Evolutionary conservation across 2,113 vertebrate genomes (phyloP), one percentile per base, ranked within the genome.

Genomic region (Ceyx melanurus): DNA sequence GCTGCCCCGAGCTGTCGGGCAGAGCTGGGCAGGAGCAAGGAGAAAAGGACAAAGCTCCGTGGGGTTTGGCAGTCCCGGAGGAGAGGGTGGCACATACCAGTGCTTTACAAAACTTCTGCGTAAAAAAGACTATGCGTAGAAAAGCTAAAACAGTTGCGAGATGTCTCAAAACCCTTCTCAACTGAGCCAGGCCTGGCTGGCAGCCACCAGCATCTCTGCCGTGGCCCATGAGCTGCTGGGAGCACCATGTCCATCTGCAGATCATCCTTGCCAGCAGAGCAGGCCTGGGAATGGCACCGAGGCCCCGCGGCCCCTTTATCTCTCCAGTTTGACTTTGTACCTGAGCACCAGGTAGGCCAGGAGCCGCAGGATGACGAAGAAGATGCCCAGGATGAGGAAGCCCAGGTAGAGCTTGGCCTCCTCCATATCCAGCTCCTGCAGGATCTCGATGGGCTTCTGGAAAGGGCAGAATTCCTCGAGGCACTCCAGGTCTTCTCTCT

Each of bases 371-470:
- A 98, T 65, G 88, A 99, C 0, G n/a, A 99, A 99, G 97, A 99
- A 99, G 89, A 98, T 97, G 29, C 98, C 99, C 91, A 99, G 97
- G 88, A 99, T 98, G 74, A 99, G 98, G 97, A 99, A 99, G 97
- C 99, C 99, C 95, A 99, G 96, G 31, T 99, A 99, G 77, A 99
- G 98, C 97, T 99, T 99, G 51, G 99, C 98, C 6, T 99, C 99
- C 96, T 99, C 98, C 88, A 99, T 99, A 0, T 99, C 98, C 92
- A 99, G 96, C 13, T 99, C 98, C 94, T 98, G 98, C 77, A 99
- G 97, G 82, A 99, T 98, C 92, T 98, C 98, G 92, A 98, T 98
- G 4, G 99, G 99, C 28, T 99, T 98, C 94, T 98, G 98, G 97
- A 99, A 99, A 17, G 98, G 99, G 91, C 99, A 99, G 66, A 96